phyloP scores from a whole-genome alignment of 2,888 invertebrate species.

The Acleris holmiana region DNA sequence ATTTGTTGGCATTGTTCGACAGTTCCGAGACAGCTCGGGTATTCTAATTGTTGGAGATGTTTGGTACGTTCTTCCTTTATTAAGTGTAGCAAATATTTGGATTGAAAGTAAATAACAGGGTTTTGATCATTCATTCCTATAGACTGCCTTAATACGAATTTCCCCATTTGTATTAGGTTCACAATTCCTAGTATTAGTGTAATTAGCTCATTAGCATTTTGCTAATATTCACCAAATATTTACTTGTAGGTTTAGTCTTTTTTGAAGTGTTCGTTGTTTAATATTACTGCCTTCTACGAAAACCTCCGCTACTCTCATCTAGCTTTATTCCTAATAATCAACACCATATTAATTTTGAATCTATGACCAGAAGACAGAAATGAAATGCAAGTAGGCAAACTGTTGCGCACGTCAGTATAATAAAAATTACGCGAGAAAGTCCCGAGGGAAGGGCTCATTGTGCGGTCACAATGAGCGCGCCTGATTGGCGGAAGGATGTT shows the following conservation, averaged over 20 bases:
- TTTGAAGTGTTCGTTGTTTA: no score
- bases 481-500: constrained; percentile 85
- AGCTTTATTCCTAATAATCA: background rate
- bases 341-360: background rate
- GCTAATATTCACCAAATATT: no score
- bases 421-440: constrained; percentile 76
- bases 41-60: constrained; percentile 41
- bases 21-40: constrained; percentile 58
- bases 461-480: constrained; percentile 77
- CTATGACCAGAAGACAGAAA: constrained; percentile 5
- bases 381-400: constrained; percentile 65
- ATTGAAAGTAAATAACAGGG: background rate
- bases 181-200: no score
- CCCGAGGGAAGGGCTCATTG: constrained; percentile 75
- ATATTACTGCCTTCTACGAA: no score
- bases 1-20: constrained; percentile 73
- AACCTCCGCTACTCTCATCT: no score
- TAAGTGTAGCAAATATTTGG: background rate
- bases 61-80: constrained; percentile 48
- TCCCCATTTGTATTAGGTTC: no score
- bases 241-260: no score
- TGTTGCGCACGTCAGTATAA: constrained; percentile 77
- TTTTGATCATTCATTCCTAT: background rate
- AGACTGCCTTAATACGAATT: no score
- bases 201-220: no score